Base-by-base conservation (phyloP, 2,113 vertebrate species). In the Verasper variegatus region DNA sequence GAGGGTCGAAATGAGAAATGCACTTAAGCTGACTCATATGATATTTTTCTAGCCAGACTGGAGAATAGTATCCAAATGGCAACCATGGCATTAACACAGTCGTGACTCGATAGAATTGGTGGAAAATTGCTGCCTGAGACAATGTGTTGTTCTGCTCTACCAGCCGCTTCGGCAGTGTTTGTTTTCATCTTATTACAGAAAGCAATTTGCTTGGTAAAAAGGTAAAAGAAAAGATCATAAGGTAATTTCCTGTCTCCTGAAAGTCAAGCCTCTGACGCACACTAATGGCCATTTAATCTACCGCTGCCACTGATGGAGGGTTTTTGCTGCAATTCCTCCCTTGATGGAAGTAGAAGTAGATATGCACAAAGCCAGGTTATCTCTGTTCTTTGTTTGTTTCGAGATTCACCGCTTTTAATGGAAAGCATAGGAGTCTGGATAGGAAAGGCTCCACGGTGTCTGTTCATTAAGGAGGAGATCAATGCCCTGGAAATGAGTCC, bases 381-480 rank as follows among this genome's bases (percentile, higher is more conserved):
- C 85, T 79, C 65, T 59, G 8, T 3, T 64, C 71, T 76, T 67
- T 79, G 77, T 81, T 69, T 77, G 77, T 81, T 73, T 81, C n/a
- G 55, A 70, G 55, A 59, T 78, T 74, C 40, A 37, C 51, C 13
- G 55, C 51, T 21, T 66, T 66, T 74, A 84, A 88, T 67, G 76
- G 76, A 81, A 84, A 88, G 51, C 47, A 76, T 62, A 1, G 52
- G 66, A 81, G 80, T 64, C 78, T 47, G 12, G 76, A 82, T 80
- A 52, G n/a, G 24, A 79, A 73, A 84, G 88, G 87, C 87, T 92
- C 90, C 91, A 20, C 14, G 58, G 64, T 40, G 91, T 91, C 86
- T 89, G 86, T 86, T 90, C 83, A 88, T 88, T 86, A 85, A 78
- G 85, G 87, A 81, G 72, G 60, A 68, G 67, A 89, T 92, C 87